Conservation (phyloP, 2,797 vertebrate species). For the Channallabes apus region DNA sequence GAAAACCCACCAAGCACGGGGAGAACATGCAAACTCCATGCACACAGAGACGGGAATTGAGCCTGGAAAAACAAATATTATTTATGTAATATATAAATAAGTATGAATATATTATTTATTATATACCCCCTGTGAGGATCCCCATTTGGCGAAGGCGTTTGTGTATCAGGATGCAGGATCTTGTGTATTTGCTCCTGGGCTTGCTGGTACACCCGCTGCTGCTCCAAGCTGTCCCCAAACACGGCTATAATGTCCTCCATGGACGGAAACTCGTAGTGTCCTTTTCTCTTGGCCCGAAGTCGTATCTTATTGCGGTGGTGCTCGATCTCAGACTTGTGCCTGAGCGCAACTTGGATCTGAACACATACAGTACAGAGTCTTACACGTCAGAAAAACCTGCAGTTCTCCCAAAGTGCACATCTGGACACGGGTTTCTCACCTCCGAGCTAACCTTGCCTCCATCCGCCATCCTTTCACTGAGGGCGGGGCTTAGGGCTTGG, state of each 20-base stretch:
- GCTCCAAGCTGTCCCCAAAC: constrained; percentile 86
- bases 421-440: constrained; percentile 66
- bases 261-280: constrained; percentile 94
- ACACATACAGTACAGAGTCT: neutral
- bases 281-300: constrained; percentile 90
- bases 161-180: constrained; percentile 84
- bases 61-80: no score
- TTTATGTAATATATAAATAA: no score
- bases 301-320: constrained; percentile 96
- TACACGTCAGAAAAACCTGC: neutral
- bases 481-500: constrained; percentile 71
- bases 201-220: constrained; percentile 89
- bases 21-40: no score
- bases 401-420: neutral
- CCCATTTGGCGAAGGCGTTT: constrained; percentile 80
- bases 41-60: no score
- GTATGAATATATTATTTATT: neutral
- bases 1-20: no score
- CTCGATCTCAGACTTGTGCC: constrained; percentile 97
- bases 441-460: constrained; percentile 86
- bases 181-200: constrained; percentile 97
- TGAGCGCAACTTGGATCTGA: constrained; percentile 86
- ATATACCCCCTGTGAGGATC: constrained; percentile 87
- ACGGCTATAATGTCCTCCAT: constrained; percentile 90
- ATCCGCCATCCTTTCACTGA: constrained; percentile 81